Conservation (phyloP, 2,888 invertebrate genomes). For the Caenorhabditis parvicauda region DNA sequence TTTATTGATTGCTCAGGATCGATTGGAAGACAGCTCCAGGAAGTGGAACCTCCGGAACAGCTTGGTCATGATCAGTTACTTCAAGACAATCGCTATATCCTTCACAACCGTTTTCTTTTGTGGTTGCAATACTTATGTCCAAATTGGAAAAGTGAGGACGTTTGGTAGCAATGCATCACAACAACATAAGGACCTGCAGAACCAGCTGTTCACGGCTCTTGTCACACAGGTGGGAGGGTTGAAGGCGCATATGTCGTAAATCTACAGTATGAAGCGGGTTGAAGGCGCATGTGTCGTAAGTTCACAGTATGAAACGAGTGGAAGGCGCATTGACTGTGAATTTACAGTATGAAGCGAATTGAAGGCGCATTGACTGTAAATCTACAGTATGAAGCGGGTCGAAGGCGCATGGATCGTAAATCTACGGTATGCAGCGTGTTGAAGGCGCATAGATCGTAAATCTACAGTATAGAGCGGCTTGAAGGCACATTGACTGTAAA, state of each 20-base stretch:
- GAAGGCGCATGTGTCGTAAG: not conserved
- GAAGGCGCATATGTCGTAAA: not conserved
- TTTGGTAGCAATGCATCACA: slow-evolving; percentile 9
- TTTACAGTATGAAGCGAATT: not conserved
- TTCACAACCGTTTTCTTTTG: too few relatives aligned
- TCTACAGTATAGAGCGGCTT: too few relatives aligned
- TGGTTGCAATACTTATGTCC: too few relatives aligned
- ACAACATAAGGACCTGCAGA: slow-evolving; percentile 12
- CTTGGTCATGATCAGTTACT: too few relatives aligned
- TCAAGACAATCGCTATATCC: too few relatives aligned
- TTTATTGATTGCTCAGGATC: slow-evolving; percentile 9
- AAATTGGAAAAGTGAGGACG: slow-evolving; percentile 18
- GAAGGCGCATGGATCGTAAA: too few relatives aligned
- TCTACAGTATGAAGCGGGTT: not conserved
- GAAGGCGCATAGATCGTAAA: not conserved
- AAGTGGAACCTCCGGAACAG: too few relatives aligned
- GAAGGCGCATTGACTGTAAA: not conserved
- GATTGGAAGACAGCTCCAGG: too few relatives aligned
- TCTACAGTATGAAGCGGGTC: too few relatives aligned
- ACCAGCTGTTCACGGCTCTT: slow-evolving; percentile 16
- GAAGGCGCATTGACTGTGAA: not conserved
- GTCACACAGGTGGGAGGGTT: slow-evolving; percentile 9
- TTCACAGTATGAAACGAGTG: not conserved
- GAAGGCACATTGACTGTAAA: not conserved
- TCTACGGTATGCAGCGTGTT: not conserved